Evolutionary conservation across 2,888 invertebrate genomes (phyloP).

Genomic region (Rhodophaea formosa): DNA sequence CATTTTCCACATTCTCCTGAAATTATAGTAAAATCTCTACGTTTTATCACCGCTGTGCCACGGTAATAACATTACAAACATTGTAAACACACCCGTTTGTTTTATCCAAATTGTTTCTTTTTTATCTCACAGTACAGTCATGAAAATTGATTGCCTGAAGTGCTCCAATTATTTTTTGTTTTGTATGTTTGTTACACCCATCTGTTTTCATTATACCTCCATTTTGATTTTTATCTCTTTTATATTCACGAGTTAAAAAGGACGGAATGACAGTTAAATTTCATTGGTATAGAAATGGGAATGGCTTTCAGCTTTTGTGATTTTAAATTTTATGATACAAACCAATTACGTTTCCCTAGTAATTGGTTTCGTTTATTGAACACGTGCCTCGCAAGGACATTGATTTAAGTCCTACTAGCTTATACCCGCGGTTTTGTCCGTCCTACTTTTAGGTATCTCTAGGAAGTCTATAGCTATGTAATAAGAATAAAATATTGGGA

Average conservation of each 20-base stretch:
- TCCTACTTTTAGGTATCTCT: background rate
- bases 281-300: background rate
- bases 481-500: too few relatives aligned
- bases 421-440: background rate
- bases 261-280: background rate
- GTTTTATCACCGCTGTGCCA: background rate
- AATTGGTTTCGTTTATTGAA: background rate
- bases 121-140: background rate
- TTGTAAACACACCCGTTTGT: background rate
- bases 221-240: background rate
- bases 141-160: background rate
- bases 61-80: too few relatives aligned
- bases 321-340: background rate
- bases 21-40: conserved; percentile 28
- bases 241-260: background rate
- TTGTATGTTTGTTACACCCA: background rate
- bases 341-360: background rate
- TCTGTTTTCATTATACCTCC: background rate
- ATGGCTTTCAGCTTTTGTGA: background rate
- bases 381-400: background rate
- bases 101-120: background rate
- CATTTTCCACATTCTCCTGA: conserved; percentile 53
- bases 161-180: background rate
- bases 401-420: background rate
- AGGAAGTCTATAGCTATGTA: too few relatives aligned